Conservation (phyloP, 2,888 invertebrate genomes). For the Melieria crassipennis region DNA sequence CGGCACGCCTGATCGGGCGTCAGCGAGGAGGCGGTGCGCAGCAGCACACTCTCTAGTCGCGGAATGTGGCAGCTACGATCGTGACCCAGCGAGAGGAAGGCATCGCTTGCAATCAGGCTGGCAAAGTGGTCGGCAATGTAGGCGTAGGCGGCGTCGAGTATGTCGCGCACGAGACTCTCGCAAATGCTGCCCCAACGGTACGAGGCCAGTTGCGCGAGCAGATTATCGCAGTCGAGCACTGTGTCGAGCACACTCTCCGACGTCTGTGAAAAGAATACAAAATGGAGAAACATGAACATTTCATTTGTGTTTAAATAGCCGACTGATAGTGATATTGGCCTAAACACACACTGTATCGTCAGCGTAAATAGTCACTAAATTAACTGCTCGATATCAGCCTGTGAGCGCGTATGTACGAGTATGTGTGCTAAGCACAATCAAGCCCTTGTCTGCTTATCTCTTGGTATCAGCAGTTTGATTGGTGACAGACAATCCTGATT, state of each 20-base stretch:
- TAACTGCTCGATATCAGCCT: too few relatives aligned
- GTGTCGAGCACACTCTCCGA: slow-evolving; percentile 84
- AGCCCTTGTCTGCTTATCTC: too few relatives aligned
- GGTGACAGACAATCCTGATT: too few relatives aligned
- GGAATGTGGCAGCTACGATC: slow-evolving; percentile 80
- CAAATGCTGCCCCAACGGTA: slow-evolving; percentile 81
- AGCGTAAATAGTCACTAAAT: too few relatives aligned
- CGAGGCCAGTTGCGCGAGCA: slow-evolving; percentile 79
- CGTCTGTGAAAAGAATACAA: slow-evolving; percentile 67
- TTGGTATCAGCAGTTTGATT: too few relatives aligned
- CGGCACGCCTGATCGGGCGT: slow-evolving; percentile 85
- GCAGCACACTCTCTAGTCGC: slow-evolving; percentile 81
- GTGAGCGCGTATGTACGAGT: too few relatives aligned
- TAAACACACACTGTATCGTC: too few relatives aligned
- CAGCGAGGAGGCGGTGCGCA: slow-evolving; percentile 80
- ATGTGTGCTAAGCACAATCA: too few relatives aligned
- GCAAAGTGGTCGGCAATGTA: slow-evolving; percentile 83
- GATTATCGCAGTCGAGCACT: slow-evolving; percentile 84
- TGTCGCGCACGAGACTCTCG: slow-evolving; percentile 79
- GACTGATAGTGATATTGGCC: too few relatives aligned
- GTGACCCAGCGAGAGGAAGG: slow-evolving; percentile 74
- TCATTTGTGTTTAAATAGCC: too few relatives aligned
- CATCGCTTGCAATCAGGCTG: slow-evolving; percentile 75
- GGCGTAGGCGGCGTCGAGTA: slow-evolving; percentile 82
- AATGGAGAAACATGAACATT: background rate